Base-by-base conservation (phyloP, 35 echinoderm and acorn worm species). In the Heliocidaris tuberculata region DNA sequence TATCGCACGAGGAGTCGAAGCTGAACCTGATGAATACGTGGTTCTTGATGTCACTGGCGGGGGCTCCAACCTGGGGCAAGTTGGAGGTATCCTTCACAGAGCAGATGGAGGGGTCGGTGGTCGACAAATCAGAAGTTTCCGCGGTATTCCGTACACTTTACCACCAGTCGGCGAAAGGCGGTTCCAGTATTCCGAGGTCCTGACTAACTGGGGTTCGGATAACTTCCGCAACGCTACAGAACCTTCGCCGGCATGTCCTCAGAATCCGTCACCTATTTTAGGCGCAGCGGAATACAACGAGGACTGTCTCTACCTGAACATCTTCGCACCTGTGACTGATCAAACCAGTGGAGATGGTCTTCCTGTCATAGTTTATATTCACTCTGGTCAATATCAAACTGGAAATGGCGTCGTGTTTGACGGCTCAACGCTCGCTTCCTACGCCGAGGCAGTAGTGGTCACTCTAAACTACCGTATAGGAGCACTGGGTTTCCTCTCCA, bases 321-420 rank as follows among this genome's bases (percentile, higher is more conserved):
- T 97, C 31, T 97, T 88, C 24, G 61, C 94, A 31, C 96, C 96
- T 30, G 47, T 86, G 12, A n/a, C 32, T 17, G 30, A 49, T 52
- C 50, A 88, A 12, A 6, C 94, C 31, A 71, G 30, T n/a, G 32
- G 52, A 47, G 61, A 47, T 50, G 19, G 60, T n/a, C 86, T 97
- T 78, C 85, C 96, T 88, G 96, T 97, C 16, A 93, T 97, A 7
- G 94, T 97, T 85, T 97, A 91, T 42, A 59, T 97, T 29, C 94
- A 97, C 48, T 16, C 35, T 29, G 96, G 91, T 24, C 30, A 32
- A 31, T 96, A 85, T 78, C 30, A 16, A 27, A 85, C 48, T 5
- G 95, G 95, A 5, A 85, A 48, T 15, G 92, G 94, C n/a, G 54
- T 56, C 24, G 47, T 27, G 10, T 42, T 91, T 47, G 93, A 96